Conservation (phyloP, 2,888 invertebrate species). For the Acanthoscelides obtectus region DNA sequence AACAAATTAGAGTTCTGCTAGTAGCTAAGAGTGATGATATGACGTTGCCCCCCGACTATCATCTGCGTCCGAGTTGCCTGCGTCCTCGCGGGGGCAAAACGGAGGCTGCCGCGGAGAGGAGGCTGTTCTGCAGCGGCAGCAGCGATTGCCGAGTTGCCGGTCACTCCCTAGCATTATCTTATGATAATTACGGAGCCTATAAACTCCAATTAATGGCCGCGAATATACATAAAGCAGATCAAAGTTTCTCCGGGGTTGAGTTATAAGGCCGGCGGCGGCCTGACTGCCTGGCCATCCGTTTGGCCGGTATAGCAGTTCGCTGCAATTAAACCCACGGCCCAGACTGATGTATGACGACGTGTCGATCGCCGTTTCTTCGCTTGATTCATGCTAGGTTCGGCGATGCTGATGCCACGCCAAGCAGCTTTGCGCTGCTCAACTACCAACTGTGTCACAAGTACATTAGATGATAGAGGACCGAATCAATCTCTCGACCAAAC, state of each 20-base stretch:
- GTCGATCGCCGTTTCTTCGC: constrained; percentile 37
- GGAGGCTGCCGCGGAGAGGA: constrained; percentile 12
- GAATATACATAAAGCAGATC: constrained; percentile 48
- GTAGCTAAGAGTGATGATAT: no score
- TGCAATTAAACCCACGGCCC: constrained; percentile 47
- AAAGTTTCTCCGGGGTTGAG: constrained; percentile 46
- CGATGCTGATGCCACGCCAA: no score
- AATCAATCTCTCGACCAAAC: no score
- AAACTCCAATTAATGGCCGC: constrained; percentile 49
- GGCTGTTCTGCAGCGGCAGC: constrained; percentile 22
- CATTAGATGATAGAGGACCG: no score
- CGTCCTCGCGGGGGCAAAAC: constrained; percentile 15
- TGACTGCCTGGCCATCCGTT: constrained; percentile 16
- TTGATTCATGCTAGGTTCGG: constrained; percentile 35
- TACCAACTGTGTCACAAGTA: no score
- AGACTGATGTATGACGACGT: constrained; percentile 46
- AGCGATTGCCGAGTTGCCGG: constrained; percentile 30
- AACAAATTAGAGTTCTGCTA: no score
- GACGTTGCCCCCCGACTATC: neutral
- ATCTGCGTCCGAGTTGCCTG: constrained; percentile 19
- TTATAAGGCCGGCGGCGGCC: constrained; percentile 36
- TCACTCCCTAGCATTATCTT: constrained; percentile 47
- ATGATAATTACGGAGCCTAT: constrained; percentile 48
- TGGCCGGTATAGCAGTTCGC: constrained; percentile 40
- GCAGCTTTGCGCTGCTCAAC: no score